These are phyloP conservation scores for Scelioninae gen. 2 DNA, from an alignment of 2,888 invertebrate species.

Conservation along the genomic window DNA sequence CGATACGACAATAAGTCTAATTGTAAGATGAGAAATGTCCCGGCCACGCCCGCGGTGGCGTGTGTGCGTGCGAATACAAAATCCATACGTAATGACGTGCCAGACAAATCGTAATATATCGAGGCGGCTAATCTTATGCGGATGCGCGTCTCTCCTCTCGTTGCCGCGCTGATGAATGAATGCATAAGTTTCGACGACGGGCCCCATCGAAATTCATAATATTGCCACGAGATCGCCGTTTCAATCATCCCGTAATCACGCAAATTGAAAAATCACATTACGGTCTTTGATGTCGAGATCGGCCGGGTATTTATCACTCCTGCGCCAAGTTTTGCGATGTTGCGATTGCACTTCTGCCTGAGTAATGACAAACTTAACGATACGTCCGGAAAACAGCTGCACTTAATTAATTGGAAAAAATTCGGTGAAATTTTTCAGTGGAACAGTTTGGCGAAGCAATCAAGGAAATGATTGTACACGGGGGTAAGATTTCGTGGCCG, in stretches of 20 bases:
- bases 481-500: too few species aligned
- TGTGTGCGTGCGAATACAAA: constrained; percentile 59
- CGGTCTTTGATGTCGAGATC: constrained; percentile 8
- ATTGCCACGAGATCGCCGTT: constrained; percentile 22
- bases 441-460: too few species aligned
- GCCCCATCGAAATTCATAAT: constrained; percentile 52
- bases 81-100: constrained; percentile 60
- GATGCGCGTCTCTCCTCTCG: constrained; percentile 38
- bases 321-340: not conserved
- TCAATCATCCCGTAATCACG: constrained; percentile 17
- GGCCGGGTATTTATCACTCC: constrained; percentile 6
- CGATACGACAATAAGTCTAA: constrained; percentile 61
- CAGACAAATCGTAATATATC: constrained; percentile 62
- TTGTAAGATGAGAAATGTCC: constrained; percentile 61
- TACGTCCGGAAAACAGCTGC: constrained; percentile 8
- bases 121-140: constrained; percentile 54
- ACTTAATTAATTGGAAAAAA: constrained; percentile 28
- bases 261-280: constrained; percentile 45
- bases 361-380: constrained; percentile 6
- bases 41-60: constrained; percentile 58
- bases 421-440: constrained; percentile 28
- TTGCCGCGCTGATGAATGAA: constrained; percentile 50
- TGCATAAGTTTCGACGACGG: constrained; percentile 37
- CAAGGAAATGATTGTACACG: too few species aligned
- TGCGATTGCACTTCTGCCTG: constrained; percentile 4